Percentiles rank a stretch among this genome's conserved stretches.
Evolutionary conservation across 2,888 invertebrate species (phyloP).

Genomic region (Dryobotodes eremita): DNA sequence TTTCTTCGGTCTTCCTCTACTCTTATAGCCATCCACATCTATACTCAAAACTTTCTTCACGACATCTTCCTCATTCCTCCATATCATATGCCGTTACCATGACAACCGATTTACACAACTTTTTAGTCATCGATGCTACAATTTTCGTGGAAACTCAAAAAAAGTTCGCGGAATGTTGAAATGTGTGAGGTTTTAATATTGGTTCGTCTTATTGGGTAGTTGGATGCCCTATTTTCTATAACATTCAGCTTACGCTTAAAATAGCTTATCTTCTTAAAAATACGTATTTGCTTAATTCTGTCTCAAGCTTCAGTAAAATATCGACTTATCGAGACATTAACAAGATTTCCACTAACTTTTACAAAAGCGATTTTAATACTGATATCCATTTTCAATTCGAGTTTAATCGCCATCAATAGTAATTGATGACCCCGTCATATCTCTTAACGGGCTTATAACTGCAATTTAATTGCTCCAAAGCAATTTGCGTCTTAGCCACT

Average conservation of each 20-base stretch:
- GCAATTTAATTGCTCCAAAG: slow-evolving; percentile 56
- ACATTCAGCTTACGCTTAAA: background rate
- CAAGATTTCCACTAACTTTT: background rate
- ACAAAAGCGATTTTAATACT: slow-evolving; percentile 20
- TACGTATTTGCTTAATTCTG: too few species aligned
- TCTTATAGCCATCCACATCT: too few species aligned
- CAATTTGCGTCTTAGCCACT: slow-evolving; percentile 51
- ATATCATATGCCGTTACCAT: too few species aligned
- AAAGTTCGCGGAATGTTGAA: background rate
- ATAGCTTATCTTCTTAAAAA: background rate
- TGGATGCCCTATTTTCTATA: background rate
- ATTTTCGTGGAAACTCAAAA: background rate
- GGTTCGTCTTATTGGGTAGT: background rate
- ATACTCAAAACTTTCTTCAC: too few species aligned
- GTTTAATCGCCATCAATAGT: slow-evolving; percentile 39
- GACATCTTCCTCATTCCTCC: too few species aligned
- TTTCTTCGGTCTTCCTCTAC: too few species aligned
- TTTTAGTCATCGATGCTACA: too few species aligned
- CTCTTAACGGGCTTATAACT: slow-evolving; percentile 45
- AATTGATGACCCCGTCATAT: slow-evolving; percentile 52
- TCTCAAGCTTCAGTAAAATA: background rate
- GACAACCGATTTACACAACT: too few species aligned
- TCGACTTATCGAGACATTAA: background rate
- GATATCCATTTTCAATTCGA: slow-evolving; percentile 38
- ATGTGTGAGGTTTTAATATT: background rate